Conservation (phyloP, 2,113 vertebrate genomes). For the Xyliphius kryptos region DNA sequence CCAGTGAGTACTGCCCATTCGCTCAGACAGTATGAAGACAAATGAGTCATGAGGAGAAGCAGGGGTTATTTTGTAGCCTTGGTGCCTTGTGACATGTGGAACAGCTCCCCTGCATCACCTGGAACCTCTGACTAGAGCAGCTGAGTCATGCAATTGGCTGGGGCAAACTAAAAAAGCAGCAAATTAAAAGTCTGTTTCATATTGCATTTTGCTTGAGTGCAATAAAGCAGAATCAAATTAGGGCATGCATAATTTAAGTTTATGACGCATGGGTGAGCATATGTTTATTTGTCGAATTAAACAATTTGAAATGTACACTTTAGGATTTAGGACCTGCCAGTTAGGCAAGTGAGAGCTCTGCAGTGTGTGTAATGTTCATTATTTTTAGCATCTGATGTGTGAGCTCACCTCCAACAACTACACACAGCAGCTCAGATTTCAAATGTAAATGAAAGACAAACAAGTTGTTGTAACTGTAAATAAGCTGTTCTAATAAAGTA, state of each 20-base stretch:
- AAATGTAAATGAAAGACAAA: no score
- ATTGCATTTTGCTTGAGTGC: slow-evolving; percentile 45
- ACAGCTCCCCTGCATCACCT: slow-evolving; percentile 19
- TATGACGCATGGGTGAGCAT: slow-evolving; percentile 58
- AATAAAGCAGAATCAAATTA: slow-evolving; percentile 60
- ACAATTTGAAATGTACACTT: slow-evolving; percentile 65
- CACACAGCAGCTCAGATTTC: no score
- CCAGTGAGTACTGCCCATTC: slow-evolving; percentile 15
- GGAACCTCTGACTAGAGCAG: slow-evolving; percentile 31
- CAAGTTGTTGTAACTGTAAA: no score
- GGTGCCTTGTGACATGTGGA: slow-evolving; percentile 26
- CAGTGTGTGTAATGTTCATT: slow-evolving; percentile 34
- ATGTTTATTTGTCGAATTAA: no score
- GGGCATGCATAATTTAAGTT: slow-evolving; percentile 64
- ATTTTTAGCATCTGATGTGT: no score
- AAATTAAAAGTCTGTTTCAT: slow-evolving; percentile 48
- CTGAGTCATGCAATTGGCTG: slow-evolving; percentile 30
- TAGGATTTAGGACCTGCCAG: slow-evolving; percentile 56
- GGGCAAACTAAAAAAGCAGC: slow-evolving; percentile 38
- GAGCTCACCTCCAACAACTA: no score
- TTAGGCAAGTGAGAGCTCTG: slow-evolving; percentile 49
- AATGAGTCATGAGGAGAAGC: slow-evolving; percentile 7
- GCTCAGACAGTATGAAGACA: slow-evolving; percentile 23
- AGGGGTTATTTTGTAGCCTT: slow-evolving; percentile 6
- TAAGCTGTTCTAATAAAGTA: no score